phyloP scores from a whole-genome alignment of 2,113 vertebrate species.

The Channa argus region DNA sequence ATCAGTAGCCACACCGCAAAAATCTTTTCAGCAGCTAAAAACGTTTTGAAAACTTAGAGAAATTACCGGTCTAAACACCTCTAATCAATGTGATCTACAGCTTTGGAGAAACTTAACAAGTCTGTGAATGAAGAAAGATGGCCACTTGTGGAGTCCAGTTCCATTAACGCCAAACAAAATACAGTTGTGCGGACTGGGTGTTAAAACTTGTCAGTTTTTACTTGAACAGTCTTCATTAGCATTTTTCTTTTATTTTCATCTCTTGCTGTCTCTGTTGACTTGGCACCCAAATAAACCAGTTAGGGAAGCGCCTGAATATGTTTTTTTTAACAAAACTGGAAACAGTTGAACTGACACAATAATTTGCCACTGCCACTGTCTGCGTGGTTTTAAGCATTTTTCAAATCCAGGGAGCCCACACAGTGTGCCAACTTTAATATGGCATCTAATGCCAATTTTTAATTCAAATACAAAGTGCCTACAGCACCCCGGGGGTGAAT shows the following conservation, averaged over 20 bases:
- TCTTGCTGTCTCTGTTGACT: conserved; percentile 1
- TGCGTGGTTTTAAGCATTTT: conserved; percentile 2
- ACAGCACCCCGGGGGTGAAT: conserved; percentile 47
- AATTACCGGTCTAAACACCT: conserved; percentile 66
- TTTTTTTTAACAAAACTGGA: conserved; percentile 46
- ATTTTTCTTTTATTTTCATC: conserved; percentile 10
- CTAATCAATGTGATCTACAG: conserved; percentile 60
- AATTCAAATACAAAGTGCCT: conserved; percentile 2
- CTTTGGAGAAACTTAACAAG: conserved; percentile 40
- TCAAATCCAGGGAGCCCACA: conserved; percentile 8
- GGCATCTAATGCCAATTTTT: conserved; percentile 42
- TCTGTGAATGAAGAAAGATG: conserved; percentile 14
- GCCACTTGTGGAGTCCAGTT: conserved; percentile 21
- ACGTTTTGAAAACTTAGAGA: conserved; percentile 64
- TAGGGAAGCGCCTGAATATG: conserved; percentile 32
- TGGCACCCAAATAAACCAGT: conserved; percentile 16
- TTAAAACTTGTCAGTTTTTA: conserved; percentile 23
- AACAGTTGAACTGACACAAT: conserved; percentile 37
- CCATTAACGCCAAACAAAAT: conserved; percentile 3
- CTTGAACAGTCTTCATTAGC: conserved; percentile 3
- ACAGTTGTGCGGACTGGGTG: neutral
- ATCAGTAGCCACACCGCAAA: too few relatives aligned
- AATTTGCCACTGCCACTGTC: conserved; percentile 21
- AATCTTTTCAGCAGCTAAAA: conserved; percentile 22
- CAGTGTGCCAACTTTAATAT: conserved; percentile 21